phyloP scores from a whole-genome alignment of 1,140 invertebrate species.

The Monochamus saltuarius region DNA sequence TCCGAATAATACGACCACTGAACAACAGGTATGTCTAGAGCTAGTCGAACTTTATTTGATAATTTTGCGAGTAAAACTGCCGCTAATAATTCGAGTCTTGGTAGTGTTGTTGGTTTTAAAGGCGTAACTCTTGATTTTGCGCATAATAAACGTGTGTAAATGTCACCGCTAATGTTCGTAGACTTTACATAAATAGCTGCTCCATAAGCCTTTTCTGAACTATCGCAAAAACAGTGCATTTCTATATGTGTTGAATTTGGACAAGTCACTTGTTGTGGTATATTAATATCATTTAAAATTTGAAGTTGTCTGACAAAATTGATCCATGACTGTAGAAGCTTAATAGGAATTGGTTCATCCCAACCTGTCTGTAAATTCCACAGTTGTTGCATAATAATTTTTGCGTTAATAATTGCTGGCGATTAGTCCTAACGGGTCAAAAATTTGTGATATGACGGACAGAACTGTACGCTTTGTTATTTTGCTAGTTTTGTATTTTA shows the following conservation, averaged over 20 bases:
- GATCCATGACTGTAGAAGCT: conserved; percentile 11
- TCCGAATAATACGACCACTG: conserved; percentile 48
- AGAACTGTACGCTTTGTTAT: conserved; percentile 30
- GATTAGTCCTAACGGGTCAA: conserved; percentile 51
- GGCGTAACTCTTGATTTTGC: conserved; percentile 41
- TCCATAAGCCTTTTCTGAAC: conserved; percentile 1
- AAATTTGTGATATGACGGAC: conserved; percentile 37
- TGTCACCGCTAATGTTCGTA: conserved; percentile 6
- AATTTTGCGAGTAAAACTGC: conserved; percentile 30
- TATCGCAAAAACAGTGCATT: conserved; percentile 1
- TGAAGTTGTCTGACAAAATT: conserved; percentile 16
- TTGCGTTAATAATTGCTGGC: conserved; percentile 50
- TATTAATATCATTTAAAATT: conserved; percentile 9
- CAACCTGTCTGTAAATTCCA: conserved; percentile 38
- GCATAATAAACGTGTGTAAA: conserved; percentile 25
- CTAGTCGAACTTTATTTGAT: not conserved
- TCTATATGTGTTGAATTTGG: not conserved
- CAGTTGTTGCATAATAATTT: conserved; percentile 54
- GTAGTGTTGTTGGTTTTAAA: conserved; percentile 36
- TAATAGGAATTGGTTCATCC: conserved; percentile 23
- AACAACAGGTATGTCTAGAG: conserved; percentile 1
- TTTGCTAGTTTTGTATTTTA: not conserved
- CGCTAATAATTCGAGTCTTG: conserved; percentile 34
- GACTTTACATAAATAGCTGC: conserved; percentile 3
- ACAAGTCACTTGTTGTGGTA: conserved; percentile 2